Base-by-base conservation (phyloP, 1,140 invertebrate genomes). In the Drosophila ambigua region DNA sequence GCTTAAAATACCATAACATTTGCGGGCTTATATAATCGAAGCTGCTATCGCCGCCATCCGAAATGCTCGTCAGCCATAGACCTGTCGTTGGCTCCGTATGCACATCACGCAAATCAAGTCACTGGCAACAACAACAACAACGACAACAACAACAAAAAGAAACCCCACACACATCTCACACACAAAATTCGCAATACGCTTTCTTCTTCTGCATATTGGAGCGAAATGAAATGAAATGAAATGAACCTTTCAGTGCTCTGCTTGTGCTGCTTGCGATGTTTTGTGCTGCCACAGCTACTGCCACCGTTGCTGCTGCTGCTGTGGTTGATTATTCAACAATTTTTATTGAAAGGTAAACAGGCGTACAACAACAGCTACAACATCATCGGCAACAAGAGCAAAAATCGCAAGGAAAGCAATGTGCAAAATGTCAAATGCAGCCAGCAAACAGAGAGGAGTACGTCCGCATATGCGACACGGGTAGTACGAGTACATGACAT, bases 1-100 rank as follows among this genome's bases (percentile, higher is more conserved):
- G 82, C 81, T 85, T 87, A 64, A 85, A 85, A 85, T 85, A 87
- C 78, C 82, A 87, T 87, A 85, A 87, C 82, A 87, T 85, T 87
- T 88, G 74, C 74, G 59, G 54, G 28, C 60, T 85, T 85, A 85
- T 78, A 81, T 87, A 85, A 85, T 72, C 49, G 39, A 26, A 63
- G 48, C 63, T 79, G 55, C 58, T 50, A 57, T 63, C 74, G 72
- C 52, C 52, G 65, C 41, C 28, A 61, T 69, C 60, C 71, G 26
- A 52, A 66, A 57, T 72, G 61, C 52, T 65, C 65, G 48, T 63
- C 59, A 62, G 51, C 20, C 46, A 62, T 64, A 52, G 64, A 23
- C 41, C 35, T 35, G 48, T 28, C 55, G 63, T 50, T 52, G 59
- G 54, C 60, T 68, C 54, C 57, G 65, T 80, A 85, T 85, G 82